A percentile compares a stretch with the other conserved stretches of the same genome.
phyloP scores from a whole-genome alignment of 2,113 vertebrate species.

The Poeciliopsis retropinna region DNA sequence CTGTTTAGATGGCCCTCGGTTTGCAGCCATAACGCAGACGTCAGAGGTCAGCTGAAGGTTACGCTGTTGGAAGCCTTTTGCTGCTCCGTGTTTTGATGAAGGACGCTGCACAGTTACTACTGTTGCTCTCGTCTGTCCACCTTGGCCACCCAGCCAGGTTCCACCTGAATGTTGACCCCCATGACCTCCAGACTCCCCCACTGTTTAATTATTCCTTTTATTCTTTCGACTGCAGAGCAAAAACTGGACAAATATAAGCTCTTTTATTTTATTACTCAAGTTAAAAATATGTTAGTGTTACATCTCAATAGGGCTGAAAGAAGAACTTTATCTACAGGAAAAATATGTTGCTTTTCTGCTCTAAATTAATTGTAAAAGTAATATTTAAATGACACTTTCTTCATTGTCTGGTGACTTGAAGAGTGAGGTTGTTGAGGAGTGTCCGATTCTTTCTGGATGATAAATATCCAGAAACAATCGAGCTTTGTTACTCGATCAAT shows the following conservation, averaged over 20 bases:
- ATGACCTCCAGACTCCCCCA: conserved; percentile 28
- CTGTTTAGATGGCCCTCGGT: conserved; percentile 32
- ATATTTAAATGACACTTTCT: conserved; percentile 10
- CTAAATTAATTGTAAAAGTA: background rate
- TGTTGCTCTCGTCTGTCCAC: conserved; percentile 40
- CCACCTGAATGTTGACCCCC: conserved; percentile 57
- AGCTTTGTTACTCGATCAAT: conserved; percentile 2
- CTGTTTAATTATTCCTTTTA: conserved; percentile 31
- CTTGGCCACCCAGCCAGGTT: conserved; percentile 2
- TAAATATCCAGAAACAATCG: conserved; percentile 7
- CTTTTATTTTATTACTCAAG: too few species aligned
- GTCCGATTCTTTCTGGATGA: too few species aligned
- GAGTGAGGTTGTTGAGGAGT: background rate
- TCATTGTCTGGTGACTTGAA: background rate
- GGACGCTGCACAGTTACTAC: conserved; percentile 65
- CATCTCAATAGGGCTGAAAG: too few species aligned
- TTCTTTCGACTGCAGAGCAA: conserved; percentile 13
- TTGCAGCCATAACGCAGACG: conserved; percentile 56
- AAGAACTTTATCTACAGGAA: too few species aligned
- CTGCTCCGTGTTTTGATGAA: conserved; percentile 68
- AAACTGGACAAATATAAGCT: background rate
- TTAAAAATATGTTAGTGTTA: too few species aligned
- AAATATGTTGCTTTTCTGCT: background rate
- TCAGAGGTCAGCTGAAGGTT: conserved; percentile 73
- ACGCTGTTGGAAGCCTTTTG: conserved; percentile 57